Percentiles rank a stretch among this genome's conserved stretches.
These are phyloP conservation scores for Silurus lanzhouensis DNA, from an alignment of 2,797 vertebrate species.

Conservation along the genomic window DNA sequence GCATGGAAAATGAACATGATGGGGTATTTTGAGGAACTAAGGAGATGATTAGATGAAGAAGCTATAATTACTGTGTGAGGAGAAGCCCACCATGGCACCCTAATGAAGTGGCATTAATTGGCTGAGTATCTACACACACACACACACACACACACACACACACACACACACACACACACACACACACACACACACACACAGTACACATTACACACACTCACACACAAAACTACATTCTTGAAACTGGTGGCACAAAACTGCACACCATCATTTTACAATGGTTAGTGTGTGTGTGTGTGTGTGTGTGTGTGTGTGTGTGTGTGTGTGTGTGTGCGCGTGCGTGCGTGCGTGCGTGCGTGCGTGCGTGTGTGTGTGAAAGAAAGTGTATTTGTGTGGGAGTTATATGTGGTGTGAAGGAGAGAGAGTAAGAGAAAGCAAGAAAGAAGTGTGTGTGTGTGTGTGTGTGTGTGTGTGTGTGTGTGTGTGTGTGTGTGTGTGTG, in stretches of 20 bases:
- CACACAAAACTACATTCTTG: background rate
- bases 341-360: background rate
- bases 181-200: conserved; percentile 19
- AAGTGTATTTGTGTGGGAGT: too few species aligned
- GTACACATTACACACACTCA: conserved; percentile 14
- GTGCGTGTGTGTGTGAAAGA: background rate
- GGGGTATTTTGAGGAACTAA: conserved; percentile 36
- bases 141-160: conserved; percentile 22
- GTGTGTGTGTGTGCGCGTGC: conserved; percentile 3
- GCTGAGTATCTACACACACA: conserved; percentile 27
- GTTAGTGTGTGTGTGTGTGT: background rate
- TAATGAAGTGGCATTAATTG: conserved; percentile 53
- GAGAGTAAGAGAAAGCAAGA: too few species aligned
- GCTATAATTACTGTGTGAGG: conserved; percentile 53
- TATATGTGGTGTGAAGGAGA: background rate
- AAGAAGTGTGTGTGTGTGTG: background rate
- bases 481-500: conserved; percentile 7
- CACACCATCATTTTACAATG: background rate
- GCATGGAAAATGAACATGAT: conserved; percentile 36
- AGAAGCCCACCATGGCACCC: conserved; percentile 45
- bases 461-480: conserved; percentile 11
- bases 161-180: conserved; percentile 23
- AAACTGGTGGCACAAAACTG: background rate
- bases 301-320: conserved; percentile 4
- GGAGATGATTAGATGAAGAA: conserved; percentile 53